Percentiles rank a stretch among this genome's conserved stretches.
Evolutionary conservation across 1,140 invertebrate genomes (phyloP).

Genomic region (Achroia grisella): DNA sequence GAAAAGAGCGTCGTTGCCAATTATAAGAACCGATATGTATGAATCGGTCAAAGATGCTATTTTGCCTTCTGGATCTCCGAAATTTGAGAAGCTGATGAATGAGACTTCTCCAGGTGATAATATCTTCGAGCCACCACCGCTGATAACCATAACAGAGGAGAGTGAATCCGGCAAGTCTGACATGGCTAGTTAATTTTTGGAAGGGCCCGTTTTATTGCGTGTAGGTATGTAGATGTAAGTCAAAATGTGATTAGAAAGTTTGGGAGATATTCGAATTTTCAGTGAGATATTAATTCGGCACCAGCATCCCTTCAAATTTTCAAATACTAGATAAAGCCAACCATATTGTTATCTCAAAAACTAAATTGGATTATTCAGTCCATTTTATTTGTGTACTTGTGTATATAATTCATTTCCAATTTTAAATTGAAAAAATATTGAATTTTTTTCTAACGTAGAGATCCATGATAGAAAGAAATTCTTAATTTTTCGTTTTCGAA

Average conservation of each 20-base stretch:
- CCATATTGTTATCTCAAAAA: too few species aligned
- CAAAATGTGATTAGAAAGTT: slow-evolving; percentile 17
- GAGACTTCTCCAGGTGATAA: slow-evolving; percentile 57
- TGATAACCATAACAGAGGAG: slow-evolving; percentile 71
- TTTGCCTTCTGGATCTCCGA: slow-evolving; percentile 49
- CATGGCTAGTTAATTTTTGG: slow-evolving; percentile 59
- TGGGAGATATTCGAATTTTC: slow-evolving; percentile 1
- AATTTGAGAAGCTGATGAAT: slow-evolving; percentile 65
- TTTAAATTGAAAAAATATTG: too few species aligned
- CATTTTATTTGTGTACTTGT: too few species aligned
- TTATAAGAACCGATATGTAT: slow-evolving; percentile 60
- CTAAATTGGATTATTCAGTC: too few species aligned
- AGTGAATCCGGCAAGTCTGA: slow-evolving; percentile 55
- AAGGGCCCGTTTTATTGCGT: slow-evolving; percentile 21
- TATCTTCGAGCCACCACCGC: slow-evolving; percentile 46
- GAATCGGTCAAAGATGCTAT: slow-evolving; percentile 60
- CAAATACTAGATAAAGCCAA: too few species aligned
- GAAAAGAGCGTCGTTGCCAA: slow-evolving; percentile 61
- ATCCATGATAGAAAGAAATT: too few species aligned
- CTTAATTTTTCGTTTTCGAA: too few species aligned
- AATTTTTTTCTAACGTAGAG: too few species aligned
- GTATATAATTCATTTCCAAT: too few species aligned
- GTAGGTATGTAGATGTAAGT: slow-evolving; percentile 53
- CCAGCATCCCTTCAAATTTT: too few species aligned
- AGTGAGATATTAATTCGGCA: background rate